Evolutionary conservation across 2,888 invertebrate species (phyloP), one percentile per base, ranked within the genome.

Genomic region (Tubulanus polymorphus): DNA sequence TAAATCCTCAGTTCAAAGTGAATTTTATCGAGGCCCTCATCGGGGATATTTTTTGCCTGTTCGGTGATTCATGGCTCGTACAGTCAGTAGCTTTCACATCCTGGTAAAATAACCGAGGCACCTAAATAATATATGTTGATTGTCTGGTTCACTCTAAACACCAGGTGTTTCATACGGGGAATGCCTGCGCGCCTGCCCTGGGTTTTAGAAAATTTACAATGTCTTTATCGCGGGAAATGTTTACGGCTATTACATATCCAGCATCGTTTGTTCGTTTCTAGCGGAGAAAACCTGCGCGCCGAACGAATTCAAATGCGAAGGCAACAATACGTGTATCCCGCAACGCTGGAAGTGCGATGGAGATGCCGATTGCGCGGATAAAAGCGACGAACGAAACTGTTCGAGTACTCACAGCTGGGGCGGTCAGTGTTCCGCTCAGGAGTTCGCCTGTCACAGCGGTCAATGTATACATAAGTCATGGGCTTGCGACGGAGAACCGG

Each of bases 271-370:
- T 12, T 12, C 10, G 18, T 41, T 41, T 41, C 23, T 15, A 41
- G 41, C 41, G 6, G 20, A 18, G 6, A 41, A 8, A 35, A 56
- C 50, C 28, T 59, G 53, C 45, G 15, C 47, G 18, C 15, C 51
- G 12, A 91, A 92, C 77, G 89, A 93, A 81, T 93, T 91, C 83
- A 88, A 90, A 59, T 93, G 92, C 81, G 86, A 89, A 74, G 86
- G 87, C 63, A 85, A 86, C 71, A 85, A 51, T n/a, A n/a, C 46
- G 20, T 73, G 73, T 53, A 71, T 73, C 51, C 70, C 69, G n/a
- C 28, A 37, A 30, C 23, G 54, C 30, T 59, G 60, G 60, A 49
- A 50, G 27, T 63, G 63, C 48, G 63, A 63, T 50, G 53, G 50
- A 1, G 59, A 59, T 12, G 18, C 32, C 25, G 59, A 59, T 35